A percentile compares a stretch with the other conserved stretches of the same genome.
phyloP scores from a whole-genome alignment of 2,797 vertebrate species.

The Simalia tracyae region DNA sequence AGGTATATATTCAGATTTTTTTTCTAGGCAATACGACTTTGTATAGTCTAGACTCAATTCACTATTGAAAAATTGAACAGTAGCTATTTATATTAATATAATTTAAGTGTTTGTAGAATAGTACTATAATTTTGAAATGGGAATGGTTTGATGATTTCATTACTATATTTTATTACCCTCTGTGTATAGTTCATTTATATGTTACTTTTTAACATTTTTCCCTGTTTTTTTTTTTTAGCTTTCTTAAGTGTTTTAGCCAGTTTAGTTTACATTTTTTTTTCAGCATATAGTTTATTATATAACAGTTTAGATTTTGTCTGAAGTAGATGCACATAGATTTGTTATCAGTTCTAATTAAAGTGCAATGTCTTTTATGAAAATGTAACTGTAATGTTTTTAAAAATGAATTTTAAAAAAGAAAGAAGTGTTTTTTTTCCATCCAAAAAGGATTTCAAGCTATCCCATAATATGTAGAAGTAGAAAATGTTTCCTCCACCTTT shows the following conservation, averaged over 20 bases:
- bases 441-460: too few relatives aligned
- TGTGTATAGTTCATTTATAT: background rate
- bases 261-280: background rate
- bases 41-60: background rate
- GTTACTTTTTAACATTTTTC: background rate
- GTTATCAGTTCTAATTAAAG: background rate
- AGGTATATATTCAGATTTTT: background rate
- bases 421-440: too few relatives aligned
- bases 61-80: background rate
- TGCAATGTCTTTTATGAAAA: background rate
- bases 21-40: background rate
- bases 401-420: too few relatives aligned
- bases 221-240: background rate
- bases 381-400: background rate
- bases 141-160: background rate
- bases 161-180: background rate
- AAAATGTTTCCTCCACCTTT: background rate
- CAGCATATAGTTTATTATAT: background rate
- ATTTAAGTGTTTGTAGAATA: background rate
- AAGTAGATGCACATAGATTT: background rate
- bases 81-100: background rate
- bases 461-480: background rate
- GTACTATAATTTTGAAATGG: background rate
- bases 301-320: background rate
- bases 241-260: background rate